These are phyloP conservation scores for Cepaea hortensis DNA, from an alignment of 2,888 invertebrate genomes.

Conservation along the genomic window DNA sequence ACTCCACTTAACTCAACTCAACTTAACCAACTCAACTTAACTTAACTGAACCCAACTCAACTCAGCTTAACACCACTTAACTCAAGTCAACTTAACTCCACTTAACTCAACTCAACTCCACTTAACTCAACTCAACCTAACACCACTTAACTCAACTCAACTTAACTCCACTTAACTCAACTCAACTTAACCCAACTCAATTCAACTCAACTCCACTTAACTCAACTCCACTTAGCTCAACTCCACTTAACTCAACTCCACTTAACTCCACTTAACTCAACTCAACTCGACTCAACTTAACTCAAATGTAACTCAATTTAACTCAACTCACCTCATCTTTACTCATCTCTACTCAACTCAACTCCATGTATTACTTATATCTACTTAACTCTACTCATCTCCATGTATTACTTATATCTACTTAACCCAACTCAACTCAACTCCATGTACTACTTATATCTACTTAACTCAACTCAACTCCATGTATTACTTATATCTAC, in stretches of 20 bases:
- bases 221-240: slow-evolving; percentile 1
- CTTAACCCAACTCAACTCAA: background rate
- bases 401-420: background rate
- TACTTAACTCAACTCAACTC: slow-evolving; percentile 15
- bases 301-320: slow-evolving; percentile 27
- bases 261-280: slow-evolving; percentile 11
- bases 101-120: background rate
- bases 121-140: slow-evolving; percentile 24
- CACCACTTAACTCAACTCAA: slow-evolving; percentile 13
- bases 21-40: slow-evolving; percentile 19
- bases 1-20: slow-evolving; percentile 29
- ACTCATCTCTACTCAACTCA: slow-evolving; percentile 17
- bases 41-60: slow-evolving; percentile 16
- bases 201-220: slow-evolving; percentile 5
- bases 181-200: slow-evolving; percentile 19
- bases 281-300: slow-evolving; percentile 23
- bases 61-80: background rate
- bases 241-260: too few relatives aligned
- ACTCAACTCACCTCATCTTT: slow-evolving; percentile 22
- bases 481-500: background rate
- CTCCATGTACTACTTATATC: background rate
- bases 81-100: too few relatives aligned
- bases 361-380: slow-evolving; percentile 11
- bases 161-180: slow-evolving; percentile 16
- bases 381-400: slow-evolving; percentile 19